These are phyloP conservation scores for Campylomormyrus tamandua DNA, from an alignment of 2,113 vertebrate genomes.

Conservation along the genomic window DNA sequence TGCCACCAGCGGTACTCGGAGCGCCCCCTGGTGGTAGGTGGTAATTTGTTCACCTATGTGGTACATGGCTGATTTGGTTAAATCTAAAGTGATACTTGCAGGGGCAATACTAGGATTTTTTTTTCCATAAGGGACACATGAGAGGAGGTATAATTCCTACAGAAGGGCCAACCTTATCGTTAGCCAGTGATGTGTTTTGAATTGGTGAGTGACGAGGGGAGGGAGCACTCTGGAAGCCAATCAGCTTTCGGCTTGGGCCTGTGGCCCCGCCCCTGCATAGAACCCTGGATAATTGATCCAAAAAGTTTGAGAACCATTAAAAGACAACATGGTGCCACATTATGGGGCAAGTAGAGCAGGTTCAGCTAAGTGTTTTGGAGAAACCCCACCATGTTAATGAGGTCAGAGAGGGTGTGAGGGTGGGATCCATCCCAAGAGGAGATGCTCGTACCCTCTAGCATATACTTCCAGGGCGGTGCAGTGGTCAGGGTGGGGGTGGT, in stretches of 20 bases:
- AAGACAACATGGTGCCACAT: not conserved
- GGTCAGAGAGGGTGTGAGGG: not conserved
- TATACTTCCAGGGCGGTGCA: not conserved
- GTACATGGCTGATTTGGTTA: not conserved
- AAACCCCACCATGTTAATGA: not conserved
- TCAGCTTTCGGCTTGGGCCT: not conserved
- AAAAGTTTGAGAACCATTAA: not conserved
- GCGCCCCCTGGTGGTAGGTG: not conserved
- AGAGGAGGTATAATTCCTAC: not conserved
- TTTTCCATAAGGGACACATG: not conserved
- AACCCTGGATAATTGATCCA: not conserved
- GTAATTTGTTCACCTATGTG: not conserved
- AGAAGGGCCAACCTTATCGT: not conserved
- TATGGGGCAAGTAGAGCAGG: not conserved
- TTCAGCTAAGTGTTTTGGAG: not conserved
- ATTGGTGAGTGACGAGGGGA: not conserved
- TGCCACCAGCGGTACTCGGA: not conserved
- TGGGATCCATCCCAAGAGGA: not conserved
- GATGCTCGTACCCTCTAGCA: not conserved
- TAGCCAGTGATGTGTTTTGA: not conserved
- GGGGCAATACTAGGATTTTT: not conserved
- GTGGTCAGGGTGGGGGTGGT: not conserved
- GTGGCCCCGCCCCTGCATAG: not conserved
- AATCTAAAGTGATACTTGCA: not conserved
- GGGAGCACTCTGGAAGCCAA: not conserved